A percentile compares a stretch with the other conserved stretches of the same genome.
phyloP scores from a whole-genome alignment of 1,140 invertebrate species.

The Ostrea edulis region DNA sequence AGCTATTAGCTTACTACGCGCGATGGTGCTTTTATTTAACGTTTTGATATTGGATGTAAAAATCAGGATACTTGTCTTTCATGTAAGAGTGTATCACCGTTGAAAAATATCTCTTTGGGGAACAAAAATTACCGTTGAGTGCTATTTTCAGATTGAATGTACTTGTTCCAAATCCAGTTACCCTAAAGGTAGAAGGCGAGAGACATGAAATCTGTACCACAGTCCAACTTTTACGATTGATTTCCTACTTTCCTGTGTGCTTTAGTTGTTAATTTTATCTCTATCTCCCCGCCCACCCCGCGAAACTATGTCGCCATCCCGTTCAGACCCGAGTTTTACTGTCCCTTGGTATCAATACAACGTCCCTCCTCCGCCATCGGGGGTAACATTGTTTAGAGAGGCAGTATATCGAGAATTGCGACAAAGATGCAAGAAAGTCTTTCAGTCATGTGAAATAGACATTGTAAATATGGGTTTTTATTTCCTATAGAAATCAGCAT shows the following conservation, averaged over 20 bases:
- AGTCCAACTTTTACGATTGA: not conserved
- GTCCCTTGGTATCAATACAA: not conserved
- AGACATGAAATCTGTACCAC: not conserved
- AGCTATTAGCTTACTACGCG: not conserved
- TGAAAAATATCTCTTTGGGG: not conserved
- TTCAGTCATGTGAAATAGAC: conserved; percentile 28
- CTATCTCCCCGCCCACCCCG: not conserved
- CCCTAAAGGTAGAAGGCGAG: not conserved
- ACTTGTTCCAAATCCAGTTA: not conserved
- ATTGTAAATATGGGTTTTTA: conserved; percentile 1
- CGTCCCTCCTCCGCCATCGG: conserved; percentile 14
- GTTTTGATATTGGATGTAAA: not conserved
- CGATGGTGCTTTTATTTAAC: not conserved
- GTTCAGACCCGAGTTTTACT: not conserved
- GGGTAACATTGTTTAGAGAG: not conserved
- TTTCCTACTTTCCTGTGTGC: not conserved
- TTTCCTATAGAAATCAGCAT: not conserved
- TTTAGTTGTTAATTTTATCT: conserved; percentile 16
- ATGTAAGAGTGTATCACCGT: not conserved
- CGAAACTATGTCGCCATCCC: conserved; percentile 2
- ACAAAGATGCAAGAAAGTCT: not conserved
- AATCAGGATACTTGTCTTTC: not conserved
- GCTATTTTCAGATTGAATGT: not conserved
- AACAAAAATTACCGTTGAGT: not conserved
- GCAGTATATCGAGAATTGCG: not conserved